Base-by-base conservation (phyloP, 2,113 vertebrate species). In the Toxotes jaculatrix region DNA sequence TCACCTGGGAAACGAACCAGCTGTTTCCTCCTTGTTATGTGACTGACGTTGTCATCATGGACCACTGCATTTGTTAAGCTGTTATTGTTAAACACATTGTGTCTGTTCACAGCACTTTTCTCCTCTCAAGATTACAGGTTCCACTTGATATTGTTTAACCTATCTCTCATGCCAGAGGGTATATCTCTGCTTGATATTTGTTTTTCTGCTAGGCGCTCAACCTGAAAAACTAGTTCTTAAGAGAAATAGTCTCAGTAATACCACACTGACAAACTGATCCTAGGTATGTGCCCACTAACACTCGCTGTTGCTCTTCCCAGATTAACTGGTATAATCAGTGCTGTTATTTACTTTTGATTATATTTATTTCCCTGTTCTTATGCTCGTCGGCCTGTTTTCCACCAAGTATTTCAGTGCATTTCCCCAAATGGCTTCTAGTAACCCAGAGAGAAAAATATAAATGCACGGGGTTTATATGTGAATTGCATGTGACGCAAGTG, bases 211-310 rank as follows among this genome's bases (percentile, higher is more conserved):
- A 36, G 1, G 27, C 0, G 8, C 49, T 59, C 7, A 80, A 42
- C 82, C 69, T 77, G 68, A 77, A 72, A 47, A 80, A 27, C 23
- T 4, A 5, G 43, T 68, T 74, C 0, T 38, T 56, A 55, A 3
- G 36, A 59, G 7, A 70, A 5, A 14, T 1, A 43, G 63, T 3
- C 31, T 55, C 43, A 56, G 12, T 21, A 8, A 4, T 3, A 13
- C 1, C 14, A 43, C 7, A 57, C n/a, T 49, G 40, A 74, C 38
- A 55, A n/a, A 68, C 38, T 47, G 9, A 17, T 36, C 5, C 2
- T 49, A 9, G 45, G 2, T 14, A 11, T 40, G 7, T 40, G 2
- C 13, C 16, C 9, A 45, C 12, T 47, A 19, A 69, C 17, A 53
- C 13, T 62, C 21, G 32, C 3, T 11, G 34, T 10, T 21, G 10